phyloP scores from a whole-genome alignment of 2,113 vertebrate genomes.

The Mormyrus lacerda region DNA sequence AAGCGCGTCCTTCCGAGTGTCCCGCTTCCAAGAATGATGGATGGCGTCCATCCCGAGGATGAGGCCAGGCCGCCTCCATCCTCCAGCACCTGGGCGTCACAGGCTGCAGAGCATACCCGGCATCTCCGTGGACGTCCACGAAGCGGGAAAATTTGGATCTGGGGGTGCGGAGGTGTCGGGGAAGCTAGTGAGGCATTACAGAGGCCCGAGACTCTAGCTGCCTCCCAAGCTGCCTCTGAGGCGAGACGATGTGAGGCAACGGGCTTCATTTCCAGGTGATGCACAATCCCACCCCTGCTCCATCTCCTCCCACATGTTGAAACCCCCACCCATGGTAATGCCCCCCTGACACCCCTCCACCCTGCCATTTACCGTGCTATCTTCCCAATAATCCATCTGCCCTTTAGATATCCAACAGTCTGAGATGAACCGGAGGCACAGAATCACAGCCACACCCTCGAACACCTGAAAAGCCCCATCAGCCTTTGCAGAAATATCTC shows the following conservation, averaged over 20 bases:
- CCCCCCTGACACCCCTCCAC: constrained; percentile 44
- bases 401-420: constrained; percentile 1
- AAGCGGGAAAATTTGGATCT: neutral
- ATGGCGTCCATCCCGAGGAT: neutral
- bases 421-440: neutral
- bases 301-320: neutral
- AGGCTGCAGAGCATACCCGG: neutral
- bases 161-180: neutral
- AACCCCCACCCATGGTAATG: constrained; percentile 35
- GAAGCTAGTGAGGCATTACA: neutral
- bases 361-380: constrained; percentile 28
- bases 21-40: neutral
- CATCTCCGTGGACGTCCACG: neutral
- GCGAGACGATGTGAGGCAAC: neutral
- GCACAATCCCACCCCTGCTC: neutral
- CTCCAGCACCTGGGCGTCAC: neutral
- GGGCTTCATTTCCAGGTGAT: constrained; percentile 1
- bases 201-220: neutral
- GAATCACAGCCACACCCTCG: neutral
- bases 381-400: constrained; percentile 39
- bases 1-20: neutral
- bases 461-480: constrained; percentile 3
- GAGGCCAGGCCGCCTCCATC: neutral
- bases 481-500: neutral
- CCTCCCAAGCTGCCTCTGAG: neutral